phyloP scores from a whole-genome alignment of 2,797 vertebrate genomes.

The Arremon aurantiirostris region DNA sequence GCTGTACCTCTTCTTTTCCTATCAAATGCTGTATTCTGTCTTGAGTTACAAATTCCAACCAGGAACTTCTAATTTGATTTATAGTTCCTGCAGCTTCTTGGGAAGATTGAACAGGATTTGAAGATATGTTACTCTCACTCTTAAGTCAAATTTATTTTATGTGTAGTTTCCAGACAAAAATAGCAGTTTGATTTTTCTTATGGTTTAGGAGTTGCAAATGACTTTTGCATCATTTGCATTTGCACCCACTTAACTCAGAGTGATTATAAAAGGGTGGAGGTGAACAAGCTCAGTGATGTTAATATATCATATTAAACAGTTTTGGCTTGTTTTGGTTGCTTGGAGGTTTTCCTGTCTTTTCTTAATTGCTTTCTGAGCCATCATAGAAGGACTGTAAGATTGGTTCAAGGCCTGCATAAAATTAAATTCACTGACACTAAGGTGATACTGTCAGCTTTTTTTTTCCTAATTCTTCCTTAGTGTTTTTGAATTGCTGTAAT shows the following conservation, averaged over 20 bases:
- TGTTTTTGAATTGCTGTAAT: neutral
- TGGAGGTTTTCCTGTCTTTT: neutral
- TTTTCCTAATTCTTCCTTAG: neutral
- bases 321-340: neutral
- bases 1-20: neutral
- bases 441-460: neutral
- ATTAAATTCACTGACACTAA: neutral
- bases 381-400: neutral
- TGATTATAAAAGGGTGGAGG: neutral
- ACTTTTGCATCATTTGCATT: neutral
- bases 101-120: neutral
- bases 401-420: neutral
- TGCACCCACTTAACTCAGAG: neutral
- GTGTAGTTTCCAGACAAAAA: neutral
- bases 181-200: neutral
- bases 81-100: neutral
- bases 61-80: neutral
- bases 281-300: neutral
- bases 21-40: neutral
- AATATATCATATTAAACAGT: neutral
- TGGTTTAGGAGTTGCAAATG: neutral
- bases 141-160: neutral
- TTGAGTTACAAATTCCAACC: neutral
- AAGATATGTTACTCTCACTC: neutral
- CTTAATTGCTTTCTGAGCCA: neutral